These are phyloP conservation scores for Momotus momota DNA, from an alignment of 2,797 vertebrate species.

Conservation along the genomic window DNA sequence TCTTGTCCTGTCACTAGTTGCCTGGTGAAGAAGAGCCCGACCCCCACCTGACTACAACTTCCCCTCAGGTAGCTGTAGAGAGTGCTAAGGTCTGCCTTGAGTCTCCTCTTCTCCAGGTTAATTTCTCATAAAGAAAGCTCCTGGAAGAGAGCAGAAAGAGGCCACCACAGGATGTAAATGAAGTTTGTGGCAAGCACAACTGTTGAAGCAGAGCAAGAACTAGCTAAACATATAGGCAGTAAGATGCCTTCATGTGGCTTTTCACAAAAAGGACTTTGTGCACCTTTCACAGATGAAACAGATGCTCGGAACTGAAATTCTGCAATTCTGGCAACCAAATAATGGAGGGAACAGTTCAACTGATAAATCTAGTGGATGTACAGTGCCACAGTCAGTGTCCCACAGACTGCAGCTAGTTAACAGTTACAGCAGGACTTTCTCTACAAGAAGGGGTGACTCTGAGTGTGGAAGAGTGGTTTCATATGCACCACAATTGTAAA, in stretches of 20 bases:
- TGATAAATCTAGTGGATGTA: not conserved
- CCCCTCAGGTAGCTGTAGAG: no score
- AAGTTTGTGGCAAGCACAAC: not conserved
- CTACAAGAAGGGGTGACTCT: not conserved
- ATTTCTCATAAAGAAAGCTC: not conserved
- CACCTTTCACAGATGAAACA: not conserved
- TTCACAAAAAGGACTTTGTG: not conserved
- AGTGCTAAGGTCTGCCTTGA: no score
- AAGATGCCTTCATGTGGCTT: not conserved
- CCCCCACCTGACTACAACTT: no score
- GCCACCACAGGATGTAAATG: not conserved
- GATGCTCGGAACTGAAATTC: not conserved
- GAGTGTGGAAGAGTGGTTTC: not conserved
- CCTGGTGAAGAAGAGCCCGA: no score
- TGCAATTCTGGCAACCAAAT: not conserved
- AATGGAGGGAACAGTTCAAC: not conserved
- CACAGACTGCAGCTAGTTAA: not conserved
- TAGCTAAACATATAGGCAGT: not conserved
- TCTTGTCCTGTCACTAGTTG: no score
- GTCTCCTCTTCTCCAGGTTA: not conserved
- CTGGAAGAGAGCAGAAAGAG: not conserved
- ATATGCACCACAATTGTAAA: not conserved
- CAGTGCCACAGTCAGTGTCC: not conserved
- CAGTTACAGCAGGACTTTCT: not conserved
- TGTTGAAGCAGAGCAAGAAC: not conserved